Evolutionary conservation across 1,140 invertebrate species (phyloP), one percentile per base, ranked within the genome.

Genomic region (Drosophila pandora): DNA sequence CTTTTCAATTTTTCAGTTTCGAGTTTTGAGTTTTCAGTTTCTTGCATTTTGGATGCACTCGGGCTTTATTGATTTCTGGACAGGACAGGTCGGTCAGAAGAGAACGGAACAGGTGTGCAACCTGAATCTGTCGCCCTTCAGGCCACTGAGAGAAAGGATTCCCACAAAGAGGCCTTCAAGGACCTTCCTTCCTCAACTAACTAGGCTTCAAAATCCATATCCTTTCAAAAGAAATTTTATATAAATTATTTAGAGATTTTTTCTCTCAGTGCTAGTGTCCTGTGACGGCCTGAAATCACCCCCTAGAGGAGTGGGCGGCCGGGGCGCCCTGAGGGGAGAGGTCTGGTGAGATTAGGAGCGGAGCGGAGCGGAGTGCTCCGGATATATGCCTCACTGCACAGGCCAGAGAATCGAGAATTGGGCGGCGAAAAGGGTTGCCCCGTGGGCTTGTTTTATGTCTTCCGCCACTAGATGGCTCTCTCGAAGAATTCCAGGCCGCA

Each of bases 341-440:
- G 32, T 10, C 8, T 9, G 8, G 32, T 34, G 32, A 10, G 34
- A 37, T 37, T n/a, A n/a, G 34, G 34, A 37, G 34, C 34, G 34
- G 34, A 37, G 34, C 34, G 34, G 34, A 37, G 34, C 34, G 34
- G 34, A 37, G 34, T 32, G 22, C 59, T 32, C 73, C 71, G 79
- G 79, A 82, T 77, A 69, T 68, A 74, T 69, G 78, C 78, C 59
- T 81, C 62, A 82, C 49, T 77, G 79, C 71, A 79, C 76, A 78
- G 63, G 63, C 45, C 28, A 62, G 41, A n/a, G 41, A 6, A 43
- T 41, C n/a, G 39, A 65, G 45, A 57, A 17, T 41, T 41, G 57
- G 28, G 25, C 9, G 30, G 30, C 37, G 30, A 34, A 65, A 54
- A 57, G 57, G 56, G 41, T 63, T 63, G 61, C 43, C 50, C 39